Percentiles rank a stretch among this genome's conserved stretches.
These are phyloP conservation scores for Rutilus rutilus DNA, from an alignment of 2,113 vertebrate genomes.

Conservation along the genomic window DNA sequence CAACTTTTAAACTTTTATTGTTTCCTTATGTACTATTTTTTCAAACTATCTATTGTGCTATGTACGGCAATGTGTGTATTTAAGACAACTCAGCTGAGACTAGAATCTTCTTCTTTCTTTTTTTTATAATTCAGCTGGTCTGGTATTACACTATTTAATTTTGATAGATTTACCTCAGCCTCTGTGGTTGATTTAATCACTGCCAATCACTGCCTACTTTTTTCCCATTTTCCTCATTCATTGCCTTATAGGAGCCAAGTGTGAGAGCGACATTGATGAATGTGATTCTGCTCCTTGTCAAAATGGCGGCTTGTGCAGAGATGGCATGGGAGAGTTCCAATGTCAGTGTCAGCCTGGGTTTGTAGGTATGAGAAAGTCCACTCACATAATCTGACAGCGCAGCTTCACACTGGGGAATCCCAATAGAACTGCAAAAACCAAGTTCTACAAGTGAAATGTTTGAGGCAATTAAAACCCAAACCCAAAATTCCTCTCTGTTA, in stretches of 20 bases:
- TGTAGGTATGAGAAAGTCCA: slow-evolving; percentile 77
- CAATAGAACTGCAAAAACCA: not conserved
- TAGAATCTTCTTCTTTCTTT: no score
- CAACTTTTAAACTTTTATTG: not conserved
- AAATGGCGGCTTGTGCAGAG: slow-evolving; percentile 86
- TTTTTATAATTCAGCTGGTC: not conserved
- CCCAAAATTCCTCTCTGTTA: slow-evolving; percentile 15
- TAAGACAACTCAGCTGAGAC: not conserved
- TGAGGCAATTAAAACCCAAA: slow-evolving; percentile 1
- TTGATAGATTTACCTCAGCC: slow-evolving; percentile 1
- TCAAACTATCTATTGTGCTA: not conserved
- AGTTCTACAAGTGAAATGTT: not conserved
- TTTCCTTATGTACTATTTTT: not conserved
- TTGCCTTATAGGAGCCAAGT: slow-evolving; percentile 86
- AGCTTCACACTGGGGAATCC: not conserved
- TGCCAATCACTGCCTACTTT: not conserved
- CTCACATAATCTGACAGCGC: slow-evolving; percentile 44
- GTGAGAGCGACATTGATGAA: slow-evolving; percentile 91
- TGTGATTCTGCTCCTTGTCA: slow-evolving; percentile 90
- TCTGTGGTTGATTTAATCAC: not conserved
- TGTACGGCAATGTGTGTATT: not conserved
- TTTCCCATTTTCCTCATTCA: slow-evolving; percentile 29
- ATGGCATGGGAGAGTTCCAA: slow-evolving; percentile 83
- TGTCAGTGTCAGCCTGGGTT: slow-evolving; percentile 91
- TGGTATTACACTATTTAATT: not conserved